Base-by-base conservation (phyloP, 1,140 invertebrate genomes). In the Drosophila truncata region DNA sequence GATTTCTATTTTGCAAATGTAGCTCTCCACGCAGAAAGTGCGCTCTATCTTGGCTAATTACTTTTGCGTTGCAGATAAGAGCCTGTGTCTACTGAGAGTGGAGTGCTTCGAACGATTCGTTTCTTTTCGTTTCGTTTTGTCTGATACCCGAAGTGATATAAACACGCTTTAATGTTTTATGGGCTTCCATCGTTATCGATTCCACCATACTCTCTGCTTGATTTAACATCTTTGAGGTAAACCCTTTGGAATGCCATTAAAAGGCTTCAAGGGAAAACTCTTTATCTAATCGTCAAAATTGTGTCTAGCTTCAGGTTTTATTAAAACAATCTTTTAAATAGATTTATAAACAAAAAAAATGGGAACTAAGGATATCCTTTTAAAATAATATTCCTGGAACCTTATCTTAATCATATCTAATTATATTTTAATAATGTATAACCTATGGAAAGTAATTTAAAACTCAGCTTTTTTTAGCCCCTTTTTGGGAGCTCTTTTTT, bases 131-230 rank as follows among this genome's bases (percentile, higher is more conserved):
- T 87, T 6, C 7, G 27, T n/a, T n/a, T n/a, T 18, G n/a, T 35
- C n/a, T 88, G 29, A 18, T 67, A 52, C 46, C 16, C 37, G 46
- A 52, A 67, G 76, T 80, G 85, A 84, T 90, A 85, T 20, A 84
- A 88, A 63, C 49, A 20, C 41, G 49, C 37, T 66, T 54, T 42
- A 41, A 73, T 78, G 72, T 80, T 80, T 78, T 74, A 84, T 65
- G 67, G 67, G 58, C 61, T 74, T 81, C 64, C 55, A 80, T 49
- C 23, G 46, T 49, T 85, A 85, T 85, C 82, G 78, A 65, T 55
- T 35, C 16, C 25, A 39, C 63, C 18, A 27, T 16, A 42, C 63
- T 23, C 27, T 18, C 23, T 44, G 39, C n/a, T 42, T 55, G 14
- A 42, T 13, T 29, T n/a, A 39, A 33, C 57, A 65, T 62, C 57